Conservation (phyloP, 2,113 vertebrate genomes). For the Alectura lathami region DNA sequence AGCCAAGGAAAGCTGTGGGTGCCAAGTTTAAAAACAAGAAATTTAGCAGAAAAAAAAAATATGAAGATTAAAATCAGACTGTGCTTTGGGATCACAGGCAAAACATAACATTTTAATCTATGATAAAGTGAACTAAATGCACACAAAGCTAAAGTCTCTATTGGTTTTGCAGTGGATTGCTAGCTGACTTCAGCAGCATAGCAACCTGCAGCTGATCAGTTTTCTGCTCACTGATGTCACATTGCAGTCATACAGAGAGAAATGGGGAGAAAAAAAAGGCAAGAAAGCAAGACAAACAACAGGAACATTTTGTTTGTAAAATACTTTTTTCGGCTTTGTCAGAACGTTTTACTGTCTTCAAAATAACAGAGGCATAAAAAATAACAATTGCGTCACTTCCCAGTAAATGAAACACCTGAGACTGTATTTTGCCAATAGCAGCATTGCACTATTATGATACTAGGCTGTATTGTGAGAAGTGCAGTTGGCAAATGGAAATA, state of each 20-base stretch:
- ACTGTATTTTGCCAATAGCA: background rate
- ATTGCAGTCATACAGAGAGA: background rate
- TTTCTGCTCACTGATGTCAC: conserved; percentile 42
- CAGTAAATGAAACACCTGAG: background rate
- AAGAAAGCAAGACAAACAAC: conserved; percentile 24
- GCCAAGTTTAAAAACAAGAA: background rate
- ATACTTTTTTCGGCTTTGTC: background rate
- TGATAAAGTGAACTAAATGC: background rate
- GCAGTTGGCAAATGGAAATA: background rate
- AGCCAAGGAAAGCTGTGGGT: background rate
- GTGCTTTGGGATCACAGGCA: conserved; percentile 22
- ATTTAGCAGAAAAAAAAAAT: background rate
- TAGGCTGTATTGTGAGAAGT: background rate
- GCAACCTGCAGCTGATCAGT: background rate
- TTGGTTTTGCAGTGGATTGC: conserved; percentile 6
- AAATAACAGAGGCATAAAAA: background rate
- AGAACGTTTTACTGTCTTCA: background rate
- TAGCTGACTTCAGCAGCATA: conserved; percentile 55
- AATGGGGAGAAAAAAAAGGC: background rate
- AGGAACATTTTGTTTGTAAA: conserved; percentile 5
- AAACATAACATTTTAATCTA: conserved; percentile 46
- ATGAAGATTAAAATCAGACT: conserved; percentile 29
- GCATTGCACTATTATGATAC: background rate
- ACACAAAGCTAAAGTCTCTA: conserved; percentile 27
- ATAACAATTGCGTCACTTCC: fast-evolving